A percentile compares a stretch with the other conserved stretches of the same genome.
phyloP scores from a whole-genome alignment of 2,888 invertebrate species.

The Lathronympha strigana region DNA sequence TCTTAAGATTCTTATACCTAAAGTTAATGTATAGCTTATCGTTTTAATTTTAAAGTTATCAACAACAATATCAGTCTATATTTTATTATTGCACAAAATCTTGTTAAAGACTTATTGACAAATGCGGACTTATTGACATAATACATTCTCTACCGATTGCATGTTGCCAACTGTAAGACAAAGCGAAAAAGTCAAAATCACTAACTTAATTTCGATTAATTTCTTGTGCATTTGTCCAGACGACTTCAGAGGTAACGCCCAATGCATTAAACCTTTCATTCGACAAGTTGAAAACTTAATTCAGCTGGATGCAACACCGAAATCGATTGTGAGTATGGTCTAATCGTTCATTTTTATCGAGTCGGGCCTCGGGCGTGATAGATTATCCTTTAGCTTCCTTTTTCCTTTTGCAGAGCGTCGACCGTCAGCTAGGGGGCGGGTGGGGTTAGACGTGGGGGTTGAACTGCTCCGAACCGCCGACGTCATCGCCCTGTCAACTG shows the following conservation, averaged over 20 bases:
- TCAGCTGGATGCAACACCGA: slow-evolving; percentile 55
- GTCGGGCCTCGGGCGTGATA: slow-evolving; percentile 80
- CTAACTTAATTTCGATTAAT: background rate
- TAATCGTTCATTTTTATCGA: slow-evolving; percentile 83
- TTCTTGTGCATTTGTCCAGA: no score
- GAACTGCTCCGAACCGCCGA: slow-evolving; percentile 65
- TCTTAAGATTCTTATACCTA: no score
- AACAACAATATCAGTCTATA: no score
- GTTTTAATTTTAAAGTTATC: no score
- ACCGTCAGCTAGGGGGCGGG: slow-evolving; percentile 73
- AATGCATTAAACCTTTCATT: background rate
- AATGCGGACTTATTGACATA: no score
- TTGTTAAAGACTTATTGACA: no score
- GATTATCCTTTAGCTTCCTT: slow-evolving; percentile 82
- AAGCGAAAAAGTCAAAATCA: background rate
- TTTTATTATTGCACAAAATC: no score
- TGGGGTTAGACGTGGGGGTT: slow-evolving; percentile 58
- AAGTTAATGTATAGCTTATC: no score
- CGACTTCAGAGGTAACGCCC: background rate
- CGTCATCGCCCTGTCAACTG: slow-evolving; percentile 84
- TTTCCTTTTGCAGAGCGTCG: slow-evolving; percentile 82
- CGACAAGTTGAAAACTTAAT: slow-evolving; percentile 35
- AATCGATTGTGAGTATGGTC: slow-evolving; percentile 72
- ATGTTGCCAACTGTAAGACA: background rate
- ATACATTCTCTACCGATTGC: no score